Percentiles rank a stretch among this genome's conserved stretches.
phyloP scores from a whole-genome alignment of 2,888 invertebrate genomes.

The Apantesis nais region DNA sequence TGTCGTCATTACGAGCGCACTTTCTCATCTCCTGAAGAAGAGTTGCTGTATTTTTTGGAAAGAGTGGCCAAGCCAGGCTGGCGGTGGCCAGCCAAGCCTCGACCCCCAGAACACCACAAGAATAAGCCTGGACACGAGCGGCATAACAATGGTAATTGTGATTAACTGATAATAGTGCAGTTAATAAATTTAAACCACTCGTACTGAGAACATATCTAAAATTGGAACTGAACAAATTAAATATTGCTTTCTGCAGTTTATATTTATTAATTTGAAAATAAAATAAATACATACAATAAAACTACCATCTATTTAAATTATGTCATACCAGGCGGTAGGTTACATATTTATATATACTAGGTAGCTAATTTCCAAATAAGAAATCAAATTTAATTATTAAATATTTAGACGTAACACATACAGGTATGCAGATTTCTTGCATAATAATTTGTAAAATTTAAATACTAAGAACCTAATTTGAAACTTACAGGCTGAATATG shows the following conservation, averaged over 20 bases:
- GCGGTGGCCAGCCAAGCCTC: constrained; percentile 92
- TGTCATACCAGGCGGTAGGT: too few species aligned
- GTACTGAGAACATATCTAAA: background rate
- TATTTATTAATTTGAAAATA: background rate
- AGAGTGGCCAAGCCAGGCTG: constrained; percentile 92
- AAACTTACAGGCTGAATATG: too few species aligned
- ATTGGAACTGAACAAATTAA: background rate
- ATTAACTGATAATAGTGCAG: background rate
- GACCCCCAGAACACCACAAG: constrained; percentile 89
- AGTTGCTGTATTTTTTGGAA: constrained; percentile 91
- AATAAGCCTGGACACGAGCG: constrained; percentile 76
- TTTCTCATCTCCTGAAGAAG: constrained; percentile 90
- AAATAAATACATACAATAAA: too few species aligned
- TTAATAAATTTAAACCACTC: background rate
- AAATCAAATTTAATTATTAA: too few species aligned
- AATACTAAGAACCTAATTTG: too few species aligned
- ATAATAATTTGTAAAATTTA: too few species aligned
- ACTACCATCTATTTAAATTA: too few species aligned
- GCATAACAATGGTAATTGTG: constrained; percentile 68
- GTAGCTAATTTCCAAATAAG: too few species aligned
- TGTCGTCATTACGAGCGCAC: constrained; percentile 89
- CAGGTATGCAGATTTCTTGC: too few species aligned
- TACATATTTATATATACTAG: too few species aligned
- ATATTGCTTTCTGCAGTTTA: background rate
- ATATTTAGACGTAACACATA: too few species aligned